Evolutionary conservation across 2,888 invertebrate genomes (phyloP), one percentile per base, ranked within the genome.

Genomic region (Norana najaformis): DNA sequence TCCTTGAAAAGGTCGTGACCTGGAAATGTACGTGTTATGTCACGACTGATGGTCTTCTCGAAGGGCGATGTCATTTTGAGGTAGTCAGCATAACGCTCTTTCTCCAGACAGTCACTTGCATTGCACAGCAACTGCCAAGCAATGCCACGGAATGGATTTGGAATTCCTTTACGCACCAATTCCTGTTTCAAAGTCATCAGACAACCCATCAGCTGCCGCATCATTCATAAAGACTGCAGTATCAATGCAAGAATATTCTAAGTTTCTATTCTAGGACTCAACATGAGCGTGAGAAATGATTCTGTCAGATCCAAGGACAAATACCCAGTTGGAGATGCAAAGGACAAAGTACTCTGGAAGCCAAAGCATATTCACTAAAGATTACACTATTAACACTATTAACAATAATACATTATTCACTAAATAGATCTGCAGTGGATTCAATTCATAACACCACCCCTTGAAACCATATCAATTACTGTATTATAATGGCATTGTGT

Each of bases 1-100:
- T 99, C 98, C 95, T 99, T 99, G 95, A 99, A 99, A 95, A 99
- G 99, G 93, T 99, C 99, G 94, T 99, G 98, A 94, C 99, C 99
- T 0, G 99, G 99, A 95, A 99, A 99, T 1, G 99, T 99, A 92
- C 99, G 96, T 0, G 99, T 98, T 92, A 99, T 99, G 95, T 99
- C 99, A 83, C 99, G 96, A 89, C 98, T 96, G 90, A 99, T 99
- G 91, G 99, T 96, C 95, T 99, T 99, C 95, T 99, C 99, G 95
- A 98, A 99, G 3, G 99, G 98, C 30, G 99, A 99, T 92, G 97
- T 97, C 85, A 98, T 97, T 95, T 98, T 98, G 94, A 99, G 97
- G 94, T 98, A 98, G 91, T 98, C 98, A 14, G 98, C 97, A 95
- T 99, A 99, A 92, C 97, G 96, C 94, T 97, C 97, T 95, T 99